A percentile compares a stretch with the other conserved stretches of the same genome.
phyloP scores from a whole-genome alignment of 2,888 invertebrate genomes.

The Alloplasta piceator region DNA sequence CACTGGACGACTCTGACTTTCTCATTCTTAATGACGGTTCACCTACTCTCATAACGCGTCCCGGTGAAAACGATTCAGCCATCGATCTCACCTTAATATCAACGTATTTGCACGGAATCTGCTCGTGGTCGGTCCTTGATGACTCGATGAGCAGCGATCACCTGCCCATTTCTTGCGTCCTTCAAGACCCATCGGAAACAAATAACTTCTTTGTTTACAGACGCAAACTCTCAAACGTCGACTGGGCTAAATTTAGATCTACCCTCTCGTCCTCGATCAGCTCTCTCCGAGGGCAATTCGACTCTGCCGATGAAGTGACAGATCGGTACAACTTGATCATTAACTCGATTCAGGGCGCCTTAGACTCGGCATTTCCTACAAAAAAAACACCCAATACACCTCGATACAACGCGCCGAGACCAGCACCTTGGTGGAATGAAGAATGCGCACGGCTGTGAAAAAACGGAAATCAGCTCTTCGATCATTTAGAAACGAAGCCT shows the following conservation, averaged over 20 bases:
- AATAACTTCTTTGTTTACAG: neutral
- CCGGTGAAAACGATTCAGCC: neutral
- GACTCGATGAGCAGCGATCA: constrained; percentile 32
- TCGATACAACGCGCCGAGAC: too few relatives aligned
- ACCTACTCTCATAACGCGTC: neutral
- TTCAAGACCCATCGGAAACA: neutral
- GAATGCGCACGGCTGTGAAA: neutral
- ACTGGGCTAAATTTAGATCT: neutral
- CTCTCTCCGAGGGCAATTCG: neutral
- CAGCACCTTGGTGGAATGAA: neutral
- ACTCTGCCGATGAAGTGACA: neutral
- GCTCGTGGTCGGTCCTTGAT: neutral
- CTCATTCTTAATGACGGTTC: constrained; percentile 3
- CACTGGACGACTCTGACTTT: neutral
- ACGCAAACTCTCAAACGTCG: neutral
- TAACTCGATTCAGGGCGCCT: neutral
- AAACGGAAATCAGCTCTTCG: neutral
- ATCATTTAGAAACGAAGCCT: neutral
- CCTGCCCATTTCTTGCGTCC: constrained; percentile 3
- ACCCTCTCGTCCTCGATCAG: neutral
- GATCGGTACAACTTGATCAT: neutral
- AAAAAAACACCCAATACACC: neutral
- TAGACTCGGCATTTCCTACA: neutral
- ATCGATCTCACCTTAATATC: constrained; percentile 1
- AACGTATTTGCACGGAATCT: neutral